phyloP scores from a whole-genome alignment of 2,888 invertebrate genomes.

The Apodemia hepburni region DNA sequence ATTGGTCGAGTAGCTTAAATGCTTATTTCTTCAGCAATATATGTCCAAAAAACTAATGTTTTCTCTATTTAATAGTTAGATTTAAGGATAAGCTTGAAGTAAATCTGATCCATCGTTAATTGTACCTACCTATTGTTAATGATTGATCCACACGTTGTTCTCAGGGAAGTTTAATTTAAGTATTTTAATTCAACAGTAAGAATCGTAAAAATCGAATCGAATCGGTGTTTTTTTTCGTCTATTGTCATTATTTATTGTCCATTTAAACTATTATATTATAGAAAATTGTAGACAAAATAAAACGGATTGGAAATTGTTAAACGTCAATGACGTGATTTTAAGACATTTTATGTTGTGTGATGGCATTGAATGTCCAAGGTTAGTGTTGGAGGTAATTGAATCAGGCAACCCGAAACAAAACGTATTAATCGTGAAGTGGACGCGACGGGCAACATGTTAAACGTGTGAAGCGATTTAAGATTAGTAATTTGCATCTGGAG shows the following conservation, averaged over 20 bases:
- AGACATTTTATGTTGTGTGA: constrained; percentile 28
- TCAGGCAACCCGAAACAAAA: constrained; percentile 31
- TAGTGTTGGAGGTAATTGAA: constrained; percentile 28
- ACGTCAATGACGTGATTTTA: constrained; percentile 1
- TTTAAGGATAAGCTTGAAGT: too few species aligned
- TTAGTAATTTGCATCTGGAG: constrained; percentile 24
- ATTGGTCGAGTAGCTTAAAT: too few species aligned
- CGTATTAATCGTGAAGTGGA: constrained; percentile 25
- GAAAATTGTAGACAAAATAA: constrained; percentile 6
- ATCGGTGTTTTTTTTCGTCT: too few species aligned
- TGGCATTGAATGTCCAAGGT: constrained; percentile 28
- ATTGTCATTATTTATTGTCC: background rate
- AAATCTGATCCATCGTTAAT: too few species aligned
- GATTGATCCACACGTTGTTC: too few species aligned
- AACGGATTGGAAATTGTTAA: background rate
- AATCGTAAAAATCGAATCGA: too few species aligned
- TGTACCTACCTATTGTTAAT: too few species aligned
- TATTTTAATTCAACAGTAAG: too few species aligned
- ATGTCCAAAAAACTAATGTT: too few species aligned
- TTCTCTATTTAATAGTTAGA: too few species aligned
- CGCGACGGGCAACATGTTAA: constrained; percentile 26
- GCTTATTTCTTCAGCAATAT: too few species aligned
- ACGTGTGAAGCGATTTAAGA: constrained; percentile 28
- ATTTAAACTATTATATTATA: constrained; percentile 2
- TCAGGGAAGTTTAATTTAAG: too few species aligned